These are phyloP conservation scores for Ips nitidus DNA, from an alignment of 1,140 invertebrate species.

Conservation along the genomic window DNA sequence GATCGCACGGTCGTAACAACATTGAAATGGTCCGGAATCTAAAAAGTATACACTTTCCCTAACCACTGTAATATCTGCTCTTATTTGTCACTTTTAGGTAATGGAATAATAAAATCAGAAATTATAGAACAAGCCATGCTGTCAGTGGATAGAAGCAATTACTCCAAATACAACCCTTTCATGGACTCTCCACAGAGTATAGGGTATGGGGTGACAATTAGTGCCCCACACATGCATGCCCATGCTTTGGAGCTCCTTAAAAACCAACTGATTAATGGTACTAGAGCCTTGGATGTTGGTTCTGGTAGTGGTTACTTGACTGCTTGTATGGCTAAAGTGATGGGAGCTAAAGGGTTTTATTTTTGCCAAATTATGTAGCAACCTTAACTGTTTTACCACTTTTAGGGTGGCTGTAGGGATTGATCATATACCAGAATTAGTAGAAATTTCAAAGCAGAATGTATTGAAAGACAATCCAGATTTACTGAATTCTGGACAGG, in stretches of 20 bases:
- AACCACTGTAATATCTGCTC: neutral
- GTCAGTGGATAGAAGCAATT: conserved; percentile 82
- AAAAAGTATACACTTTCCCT: conserved; percentile 60
- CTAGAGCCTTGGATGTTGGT: conserved; percentile 88
- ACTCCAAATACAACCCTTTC: conserved; percentile 77
- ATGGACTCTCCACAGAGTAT: conserved; percentile 88
- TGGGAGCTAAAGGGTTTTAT: conserved; percentile 68
- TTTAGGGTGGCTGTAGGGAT: conserved; percentile 74
- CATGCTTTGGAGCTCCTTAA: conserved; percentile 88
- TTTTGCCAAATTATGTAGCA: too few relatives aligned
- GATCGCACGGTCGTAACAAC: conserved; percentile 83
- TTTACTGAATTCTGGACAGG: conserved; percentile 63
- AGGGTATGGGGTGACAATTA: conserved; percentile 91
- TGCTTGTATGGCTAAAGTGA: conserved; percentile 90
- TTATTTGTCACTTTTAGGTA: conserved; percentile 1
- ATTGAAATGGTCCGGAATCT: conserved; percentile 82
- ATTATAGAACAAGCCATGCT: conserved; percentile 82
- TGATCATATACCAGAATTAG: conserved; percentile 89
- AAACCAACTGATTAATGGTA: conserved; percentile 78
- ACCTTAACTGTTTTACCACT: neutral
- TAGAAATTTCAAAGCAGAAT: conserved; percentile 74
- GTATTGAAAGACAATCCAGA: conserved; percentile 74
- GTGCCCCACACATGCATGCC: conserved; percentile 98
- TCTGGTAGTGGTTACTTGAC: conserved; percentile 95
- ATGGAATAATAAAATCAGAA: conserved; percentile 77